Evolutionary conservation across 2,113 vertebrate species (phyloP).

Genomic region (human (Homo sapiens)): GRCh38 chr12:110658501-110659000

Average conservation of each 20-base stretch:
- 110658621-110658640: neutral
- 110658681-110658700: neutral
- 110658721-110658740: neutral
- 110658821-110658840: neutral
- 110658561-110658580: neutral
- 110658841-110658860: neutral
- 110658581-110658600: neutral
- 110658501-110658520: neutral
- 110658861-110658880: neutral
- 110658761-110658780: neutral
- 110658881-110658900: neutral
- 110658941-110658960: neutral
- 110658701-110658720: neutral
- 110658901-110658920: neutral
- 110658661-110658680: neutral
- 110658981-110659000: conserved; percentile 65
- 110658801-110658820: neutral
- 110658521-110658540: neutral
- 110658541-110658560: neutral
- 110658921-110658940: neutral
- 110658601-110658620: neutral
- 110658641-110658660: neutral
- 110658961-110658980: neutral
- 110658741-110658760: neutral
- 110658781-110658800: neutral